Evolutionary conservation across 2,113 vertebrate genomes (phyloP).

Genomic region (Myiagra hebetior): DNA sequence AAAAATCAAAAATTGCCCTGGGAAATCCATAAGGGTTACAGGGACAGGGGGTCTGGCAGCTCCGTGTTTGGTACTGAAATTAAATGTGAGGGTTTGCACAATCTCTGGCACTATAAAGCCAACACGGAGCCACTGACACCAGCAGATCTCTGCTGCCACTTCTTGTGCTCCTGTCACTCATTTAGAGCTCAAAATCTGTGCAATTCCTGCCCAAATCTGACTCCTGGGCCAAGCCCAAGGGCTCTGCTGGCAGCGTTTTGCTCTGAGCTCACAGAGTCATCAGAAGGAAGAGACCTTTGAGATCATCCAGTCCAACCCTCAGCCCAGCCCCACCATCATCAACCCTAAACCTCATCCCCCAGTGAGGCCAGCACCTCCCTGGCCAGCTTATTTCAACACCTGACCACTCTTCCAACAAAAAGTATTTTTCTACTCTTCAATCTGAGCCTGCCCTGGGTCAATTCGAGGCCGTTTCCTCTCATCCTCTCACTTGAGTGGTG

Average conservation of each 20-base stretch:
- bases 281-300: background rate
- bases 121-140: background rate
- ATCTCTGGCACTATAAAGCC: accelerated
- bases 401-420: background rate
- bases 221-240: background rate
- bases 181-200: too few species aligned
- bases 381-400: background rate
- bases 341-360: background rate
- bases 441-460: background rate
- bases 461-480: background rate
- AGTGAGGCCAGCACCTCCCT: too few species aligned
- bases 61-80: background rate
- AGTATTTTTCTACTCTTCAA: background rate
- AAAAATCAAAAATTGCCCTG: background rate
- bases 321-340: background rate
- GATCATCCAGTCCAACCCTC: background rate
- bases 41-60: background rate
- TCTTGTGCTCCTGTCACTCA: accelerated
- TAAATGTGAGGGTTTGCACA: accelerated
- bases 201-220: background rate
- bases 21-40: background rate
- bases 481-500: too few species aligned
- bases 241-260: background rate
- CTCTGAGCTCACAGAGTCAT: background rate
- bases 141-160: background rate